Percentiles rank a stretch among this genome's conserved stretches.
These are phyloP conservation scores for Plebejus argus DNA, from an alignment of 2,888 invertebrate genomes.

Conservation along the genomic window DNA sequence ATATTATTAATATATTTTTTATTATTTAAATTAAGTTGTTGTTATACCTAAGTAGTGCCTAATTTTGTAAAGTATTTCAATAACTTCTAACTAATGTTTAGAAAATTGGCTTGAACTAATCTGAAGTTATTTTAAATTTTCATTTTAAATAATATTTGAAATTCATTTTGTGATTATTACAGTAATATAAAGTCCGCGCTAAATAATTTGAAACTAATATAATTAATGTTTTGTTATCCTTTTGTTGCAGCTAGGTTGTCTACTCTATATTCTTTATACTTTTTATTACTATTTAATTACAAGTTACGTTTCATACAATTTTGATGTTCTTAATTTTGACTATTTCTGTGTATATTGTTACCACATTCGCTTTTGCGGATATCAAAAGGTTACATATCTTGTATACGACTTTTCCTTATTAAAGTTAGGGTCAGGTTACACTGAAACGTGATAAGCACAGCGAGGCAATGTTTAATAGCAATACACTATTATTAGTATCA, in stretches of 20 bases:
- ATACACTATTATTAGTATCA: too few species aligned
- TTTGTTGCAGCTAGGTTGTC: too few species aligned
- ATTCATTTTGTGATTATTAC: not conserved
- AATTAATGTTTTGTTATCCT: too few species aligned
- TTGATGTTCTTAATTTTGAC: not conserved
- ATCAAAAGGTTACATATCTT: conserved; percentile 24
- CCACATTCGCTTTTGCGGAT: conserved; percentile 13
- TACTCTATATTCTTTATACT: too few species aligned
- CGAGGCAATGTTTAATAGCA: too few species aligned
- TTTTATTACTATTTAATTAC: too few species aligned
- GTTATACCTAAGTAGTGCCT: not conserved
- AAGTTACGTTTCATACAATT: not conserved
- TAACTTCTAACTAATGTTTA: not conserved
- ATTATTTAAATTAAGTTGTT: not conserved
- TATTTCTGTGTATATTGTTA: conserved; percentile 1
- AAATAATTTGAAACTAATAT: too few species aligned
- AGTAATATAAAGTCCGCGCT: not conserved
- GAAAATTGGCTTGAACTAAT: not conserved
- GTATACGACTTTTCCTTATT: conserved; percentile 28
- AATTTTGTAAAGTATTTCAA: not conserved
- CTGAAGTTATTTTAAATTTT: not conserved
- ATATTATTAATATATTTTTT: not conserved
- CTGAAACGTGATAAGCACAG: not conserved
- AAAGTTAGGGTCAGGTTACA: not conserved
- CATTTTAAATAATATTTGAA: not conserved